Evolutionary conservation across 1,140 invertebrate species (phyloP), one percentile per base, ranked within the genome.

Genomic region (Lepidurus arcticus): DNA sequence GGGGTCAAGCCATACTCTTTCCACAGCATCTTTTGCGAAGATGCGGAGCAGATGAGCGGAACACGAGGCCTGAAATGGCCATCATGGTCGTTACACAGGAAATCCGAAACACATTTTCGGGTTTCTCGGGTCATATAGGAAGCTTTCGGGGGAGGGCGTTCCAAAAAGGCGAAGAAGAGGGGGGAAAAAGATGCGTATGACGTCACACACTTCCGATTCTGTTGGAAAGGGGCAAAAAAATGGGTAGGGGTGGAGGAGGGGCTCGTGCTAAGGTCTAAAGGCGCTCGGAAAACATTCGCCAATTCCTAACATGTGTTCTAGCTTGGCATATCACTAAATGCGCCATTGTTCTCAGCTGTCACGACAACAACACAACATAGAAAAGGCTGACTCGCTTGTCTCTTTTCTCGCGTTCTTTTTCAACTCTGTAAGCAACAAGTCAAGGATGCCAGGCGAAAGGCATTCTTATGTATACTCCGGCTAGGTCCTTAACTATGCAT

Each of bases 91-190:
- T 65, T 65, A 65, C 53, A 65, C 53, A 65, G 53, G 53, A 65
- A 65, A 65, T 65, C 53, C 53, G 53, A 65, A 65, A 65, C 53
- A 65, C 53, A 65, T 65, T 65, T 65, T 65, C 53, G 53, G 53
- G 53, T 65, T 65, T 65, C 53, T 65, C 53, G 53, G 53, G 53
- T 65, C 53, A 65, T 4, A 0, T 34, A 34, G 34, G 34, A 34
- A 34, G 34, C 34, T 34, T 34, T 34, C 34, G 24, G 34, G 2
- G 34, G 2, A 34, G 34, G 34, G 34, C 4, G 34, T 34, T 34
- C 34, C 34, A 65, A 7, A 21, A 65, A 65, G 53, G 53, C 21
- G 53, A 65, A 65, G 53, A 65, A 21, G 47, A 21, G 0, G 47
- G 11, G 21, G 6, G 10, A 13, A 65, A 21, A 65, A 65, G 47